Conservation (phyloP, 2,113 vertebrate species). For the Sprattus sprattus region DNA sequence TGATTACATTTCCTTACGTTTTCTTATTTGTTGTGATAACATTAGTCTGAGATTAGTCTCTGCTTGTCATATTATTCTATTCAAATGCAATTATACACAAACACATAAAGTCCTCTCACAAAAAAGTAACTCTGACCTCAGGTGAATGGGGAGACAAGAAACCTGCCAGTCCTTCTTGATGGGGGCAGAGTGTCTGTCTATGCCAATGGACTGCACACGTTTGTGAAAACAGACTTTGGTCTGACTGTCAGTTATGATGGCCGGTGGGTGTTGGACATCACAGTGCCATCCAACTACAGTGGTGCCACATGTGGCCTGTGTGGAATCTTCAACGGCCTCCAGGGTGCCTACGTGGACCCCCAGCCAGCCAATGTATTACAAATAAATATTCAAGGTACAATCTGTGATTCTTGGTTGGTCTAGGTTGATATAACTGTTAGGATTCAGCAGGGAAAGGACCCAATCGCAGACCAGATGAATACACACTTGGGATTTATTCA, state of each 20-base stretch:
- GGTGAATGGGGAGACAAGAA: conserved; percentile 55
- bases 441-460: too few species aligned
- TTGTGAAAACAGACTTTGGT: conserved; percentile 55
- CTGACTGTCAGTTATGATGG: conserved; percentile 59
- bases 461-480: too few species aligned
- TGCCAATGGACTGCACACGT: conserved; percentile 41
- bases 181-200: conserved; percentile 44
- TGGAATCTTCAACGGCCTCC: conserved; percentile 64
- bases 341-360: neutral
- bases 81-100: too few species aligned
- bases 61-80: too few species aligned
- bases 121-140: conserved; percentile 18
- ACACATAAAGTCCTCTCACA: too few species aligned
- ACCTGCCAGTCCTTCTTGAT: conserved; percentile 53
- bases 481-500: too few species aligned
- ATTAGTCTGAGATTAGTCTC: too few species aligned
- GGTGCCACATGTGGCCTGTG: conserved; percentile 61
- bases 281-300: conserved; percentile 51
- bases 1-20: too few species aligned
- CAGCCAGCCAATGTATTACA: neutral
- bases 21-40: too few species aligned
- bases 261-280: conserved; percentile 46
- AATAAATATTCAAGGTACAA: too few species aligned
- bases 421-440: too few species aligned
- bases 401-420: too few species aligned